These are phyloP conservation scores for Oxyura jamaicensis DNA, from an alignment of 2,113 vertebrate species.

Conservation along the genomic window DNA sequence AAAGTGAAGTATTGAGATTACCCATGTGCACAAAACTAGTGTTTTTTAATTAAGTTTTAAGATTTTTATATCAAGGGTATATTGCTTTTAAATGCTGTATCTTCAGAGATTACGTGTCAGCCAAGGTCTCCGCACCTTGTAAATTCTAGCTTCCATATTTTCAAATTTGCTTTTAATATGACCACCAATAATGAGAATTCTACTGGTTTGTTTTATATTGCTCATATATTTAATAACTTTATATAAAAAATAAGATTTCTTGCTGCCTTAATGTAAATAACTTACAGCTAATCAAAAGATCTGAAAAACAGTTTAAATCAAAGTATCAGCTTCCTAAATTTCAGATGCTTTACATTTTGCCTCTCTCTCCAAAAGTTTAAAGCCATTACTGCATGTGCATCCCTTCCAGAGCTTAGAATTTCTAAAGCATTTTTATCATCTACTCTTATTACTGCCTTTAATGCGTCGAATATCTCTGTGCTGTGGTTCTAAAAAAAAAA, in stretches of 20 bases:
- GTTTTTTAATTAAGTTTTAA: neutral
- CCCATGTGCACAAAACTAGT: neutral
- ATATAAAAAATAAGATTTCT: neutral
- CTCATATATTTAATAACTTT: neutral
- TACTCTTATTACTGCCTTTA: neutral
- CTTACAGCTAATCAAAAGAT: neutral
- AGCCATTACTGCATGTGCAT: neutral
- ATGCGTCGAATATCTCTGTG: neutral
- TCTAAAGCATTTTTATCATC: neutral
- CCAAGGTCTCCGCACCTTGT: neutral
- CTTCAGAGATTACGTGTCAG: neutral
- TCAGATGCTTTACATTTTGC: neutral
- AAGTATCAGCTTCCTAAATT: neutral
- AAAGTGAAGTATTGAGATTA: neutral
- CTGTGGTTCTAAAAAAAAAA: neutral
- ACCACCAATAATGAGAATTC: neutral
- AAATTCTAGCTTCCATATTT: neutral
- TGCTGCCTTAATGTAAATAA: neutral
- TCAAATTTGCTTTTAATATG: neutral
- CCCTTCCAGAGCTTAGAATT: neutral
- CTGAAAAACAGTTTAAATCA: neutral
- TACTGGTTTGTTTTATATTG: neutral
- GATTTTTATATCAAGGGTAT: neutral
- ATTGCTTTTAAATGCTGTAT: neutral
- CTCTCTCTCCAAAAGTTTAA: neutral